A percentile compares a stretch with the other conserved stretches of the same genome.
These are phyloP conservation scores for Syngnathus acus DNA, from an alignment of 2,797 vertebrate species.

Conservation along the genomic window DNA sequence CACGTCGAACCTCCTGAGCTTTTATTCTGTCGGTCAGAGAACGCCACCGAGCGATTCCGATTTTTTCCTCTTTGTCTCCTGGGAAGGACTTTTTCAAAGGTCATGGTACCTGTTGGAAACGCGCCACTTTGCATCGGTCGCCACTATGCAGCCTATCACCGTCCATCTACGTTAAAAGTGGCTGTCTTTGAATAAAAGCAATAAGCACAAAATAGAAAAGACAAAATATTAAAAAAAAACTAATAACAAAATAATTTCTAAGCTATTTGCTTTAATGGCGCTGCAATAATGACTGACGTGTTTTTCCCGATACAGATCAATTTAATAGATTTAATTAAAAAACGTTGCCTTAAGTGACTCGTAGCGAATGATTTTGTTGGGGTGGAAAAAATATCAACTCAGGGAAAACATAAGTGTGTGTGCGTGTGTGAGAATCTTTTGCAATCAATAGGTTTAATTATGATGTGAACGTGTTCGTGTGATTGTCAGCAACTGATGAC, in stretches of 20 bases:
- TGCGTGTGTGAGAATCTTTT: neutral
- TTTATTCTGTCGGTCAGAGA: neutral
- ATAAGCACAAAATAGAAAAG: too few relatives aligned
- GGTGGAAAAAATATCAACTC: neutral
- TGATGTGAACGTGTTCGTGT: conserved; percentile 11
- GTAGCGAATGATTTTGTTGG: neutral
- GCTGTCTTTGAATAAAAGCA: too few relatives aligned
- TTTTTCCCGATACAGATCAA: neutral
- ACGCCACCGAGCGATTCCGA: neutral
- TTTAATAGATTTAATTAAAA: neutral
- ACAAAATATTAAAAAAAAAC: too few relatives aligned
- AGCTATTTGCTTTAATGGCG: neutral
- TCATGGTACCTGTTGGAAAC: conserved; percentile 12
- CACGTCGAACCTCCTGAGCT: neutral
- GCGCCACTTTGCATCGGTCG: conserved; percentile 62
- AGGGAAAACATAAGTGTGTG: neutral
- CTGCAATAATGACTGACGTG: neutral
- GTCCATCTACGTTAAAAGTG: conserved; percentile 14
- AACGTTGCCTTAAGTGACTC: neutral
- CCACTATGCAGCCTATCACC: conserved; percentile 42
- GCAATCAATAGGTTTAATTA: conserved; percentile 38
- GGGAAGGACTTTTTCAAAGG: neutral
- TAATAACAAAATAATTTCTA: too few relatives aligned
- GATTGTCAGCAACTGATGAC: conserved; percentile 36
- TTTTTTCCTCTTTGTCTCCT: neutral